Percentiles rank a stretch among this genome's conserved stretches.
phyloP scores from a whole-genome alignment of 2,888 invertebrate genomes.

The Aporophyla nigra region DNA sequence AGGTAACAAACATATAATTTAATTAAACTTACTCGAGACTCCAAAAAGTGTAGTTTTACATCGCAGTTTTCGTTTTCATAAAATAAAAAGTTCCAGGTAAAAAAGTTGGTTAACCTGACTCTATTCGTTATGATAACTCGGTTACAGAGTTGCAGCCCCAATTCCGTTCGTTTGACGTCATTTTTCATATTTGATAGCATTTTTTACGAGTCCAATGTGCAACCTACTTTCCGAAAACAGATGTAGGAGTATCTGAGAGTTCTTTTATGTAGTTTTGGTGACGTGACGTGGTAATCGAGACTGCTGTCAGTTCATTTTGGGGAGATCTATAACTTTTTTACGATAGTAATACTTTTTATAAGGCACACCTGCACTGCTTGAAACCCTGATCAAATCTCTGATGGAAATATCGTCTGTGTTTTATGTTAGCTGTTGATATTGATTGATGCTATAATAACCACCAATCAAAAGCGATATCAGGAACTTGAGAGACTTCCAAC shows the following conservation, averaged over 20 bases:
- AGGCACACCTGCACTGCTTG: not conserved
- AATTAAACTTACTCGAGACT: conserved; percentile 14
- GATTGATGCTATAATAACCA: not conserved
- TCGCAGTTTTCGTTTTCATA: conserved; percentile 8
- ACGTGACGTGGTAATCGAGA: conserved; percentile 13
- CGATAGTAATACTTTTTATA: not conserved
- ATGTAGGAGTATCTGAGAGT: conserved; percentile 1
- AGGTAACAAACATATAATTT: not conserved
- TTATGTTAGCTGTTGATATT: not conserved
- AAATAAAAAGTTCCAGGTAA: conserved; percentile 37
- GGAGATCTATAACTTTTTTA: conserved; percentile 8
- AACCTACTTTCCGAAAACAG: conserved; percentile 41
- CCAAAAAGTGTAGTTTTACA: not conserved
- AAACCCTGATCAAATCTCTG: not conserved
- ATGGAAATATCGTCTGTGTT: not conserved
- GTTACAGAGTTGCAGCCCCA: conserved; percentile 49
- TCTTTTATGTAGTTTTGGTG: conserved; percentile 19
- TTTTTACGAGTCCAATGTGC: conserved; percentile 51
- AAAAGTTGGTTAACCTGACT: conserved; percentile 32
- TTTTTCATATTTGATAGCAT: conserved; percentile 65
- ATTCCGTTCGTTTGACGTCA: conserved; percentile 60
- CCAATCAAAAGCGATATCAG: not conserved
- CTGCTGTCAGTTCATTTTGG: conserved; percentile 2
- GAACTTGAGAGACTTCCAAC: not conserved
- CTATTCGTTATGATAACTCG: conserved; percentile 51